Evolutionary conservation across 2,113 vertebrate genomes (phyloP).

Genomic region (Oenanthe oenanthe): DNA sequence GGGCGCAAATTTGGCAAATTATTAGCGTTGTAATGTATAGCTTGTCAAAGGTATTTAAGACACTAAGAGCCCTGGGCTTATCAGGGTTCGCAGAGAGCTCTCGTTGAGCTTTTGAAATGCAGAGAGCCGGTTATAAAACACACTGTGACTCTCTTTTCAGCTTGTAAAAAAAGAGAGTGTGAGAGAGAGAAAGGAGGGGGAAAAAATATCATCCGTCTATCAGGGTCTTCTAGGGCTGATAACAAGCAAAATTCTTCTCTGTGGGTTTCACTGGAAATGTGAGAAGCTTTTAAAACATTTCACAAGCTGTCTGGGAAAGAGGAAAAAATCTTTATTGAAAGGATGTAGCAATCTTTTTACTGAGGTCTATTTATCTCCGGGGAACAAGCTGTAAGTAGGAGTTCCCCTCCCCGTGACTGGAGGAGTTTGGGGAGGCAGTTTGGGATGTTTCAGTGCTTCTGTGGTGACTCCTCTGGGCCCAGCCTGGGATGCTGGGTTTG

Average conservation of each 20-base stretch:
- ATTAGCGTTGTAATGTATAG: conserved; percentile 91
- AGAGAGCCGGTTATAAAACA: conserved; percentile 83
- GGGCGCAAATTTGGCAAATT: conserved; percentile 90
- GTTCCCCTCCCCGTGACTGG: conserved; percentile 64
- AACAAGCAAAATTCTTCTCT: conserved; percentile 82
- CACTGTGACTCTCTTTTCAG: conserved; percentile 83
- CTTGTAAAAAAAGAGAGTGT: conserved; percentile 72
- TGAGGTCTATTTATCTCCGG: conserved; percentile 80
- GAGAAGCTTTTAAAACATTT: conserved; percentile 85
- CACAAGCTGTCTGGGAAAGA: conserved; percentile 82
- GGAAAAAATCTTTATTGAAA: conserved; percentile 85
- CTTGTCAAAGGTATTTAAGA: conserved; percentile 86
- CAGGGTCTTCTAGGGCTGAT: conserved; percentile 83
- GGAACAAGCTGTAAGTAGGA: conserved; percentile 75
- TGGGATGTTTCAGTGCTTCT: not conserved
- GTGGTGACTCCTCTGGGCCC: not conserved
- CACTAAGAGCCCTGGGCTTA: conserved; percentile 88
- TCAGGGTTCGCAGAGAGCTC: conserved; percentile 84
- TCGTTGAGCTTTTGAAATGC: conserved; percentile 84
- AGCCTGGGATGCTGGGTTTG: not conserved
- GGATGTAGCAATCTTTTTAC: conserved; percentile 83
- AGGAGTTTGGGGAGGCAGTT: not conserved
- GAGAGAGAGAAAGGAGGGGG: conserved; percentile 41
- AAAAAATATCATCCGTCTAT: conserved; percentile 80
- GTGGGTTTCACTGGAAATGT: conserved; percentile 81